Conservation (phyloP, 2,113 vertebrate genomes). For the Heteronetta atricapilla region DNA sequence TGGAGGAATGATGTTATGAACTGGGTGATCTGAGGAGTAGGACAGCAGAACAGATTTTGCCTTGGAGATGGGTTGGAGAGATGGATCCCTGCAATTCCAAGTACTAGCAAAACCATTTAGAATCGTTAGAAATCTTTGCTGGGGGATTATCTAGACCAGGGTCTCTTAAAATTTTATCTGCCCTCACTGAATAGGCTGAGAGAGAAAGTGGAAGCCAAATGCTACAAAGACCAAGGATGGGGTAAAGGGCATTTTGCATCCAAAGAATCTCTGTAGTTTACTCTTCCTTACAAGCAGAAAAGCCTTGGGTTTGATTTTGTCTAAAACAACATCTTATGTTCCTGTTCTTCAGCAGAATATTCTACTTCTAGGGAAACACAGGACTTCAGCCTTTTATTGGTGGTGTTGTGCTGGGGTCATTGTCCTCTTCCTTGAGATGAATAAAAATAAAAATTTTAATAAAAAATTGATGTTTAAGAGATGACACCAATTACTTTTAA, state of each 20-base stretch:
- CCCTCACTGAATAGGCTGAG: neutral
- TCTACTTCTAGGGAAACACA: neutral
- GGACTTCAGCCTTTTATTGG: neutral
- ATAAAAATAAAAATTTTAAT: too few species aligned
- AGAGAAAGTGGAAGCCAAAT: neutral
- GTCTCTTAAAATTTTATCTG: neutral
- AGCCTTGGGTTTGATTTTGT: neutral
- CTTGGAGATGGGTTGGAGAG: conserved; percentile 9
- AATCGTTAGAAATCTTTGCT: neutral
- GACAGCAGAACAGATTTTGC: neutral
- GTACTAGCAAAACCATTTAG: neutral
- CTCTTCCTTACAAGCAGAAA: neutral
- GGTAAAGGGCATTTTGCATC: neutral
- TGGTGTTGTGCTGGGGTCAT: neutral
- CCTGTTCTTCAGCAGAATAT: neutral
- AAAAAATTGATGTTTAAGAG: neutral
- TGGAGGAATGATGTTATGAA: neutral
- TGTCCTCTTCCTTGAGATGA: neutral
- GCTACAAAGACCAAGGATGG: neutral
- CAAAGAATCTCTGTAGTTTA: neutral
- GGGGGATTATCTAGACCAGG: neutral
- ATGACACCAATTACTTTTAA: neutral
- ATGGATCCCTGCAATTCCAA: neutral
- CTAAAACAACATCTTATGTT: neutral
- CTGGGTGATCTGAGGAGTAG: neutral